Evolutionary conservation across 2,113 vertebrate species (phyloP), one percentile per base, ranked within the genome.

Genomic region (Clarias gariepinus): DNA sequence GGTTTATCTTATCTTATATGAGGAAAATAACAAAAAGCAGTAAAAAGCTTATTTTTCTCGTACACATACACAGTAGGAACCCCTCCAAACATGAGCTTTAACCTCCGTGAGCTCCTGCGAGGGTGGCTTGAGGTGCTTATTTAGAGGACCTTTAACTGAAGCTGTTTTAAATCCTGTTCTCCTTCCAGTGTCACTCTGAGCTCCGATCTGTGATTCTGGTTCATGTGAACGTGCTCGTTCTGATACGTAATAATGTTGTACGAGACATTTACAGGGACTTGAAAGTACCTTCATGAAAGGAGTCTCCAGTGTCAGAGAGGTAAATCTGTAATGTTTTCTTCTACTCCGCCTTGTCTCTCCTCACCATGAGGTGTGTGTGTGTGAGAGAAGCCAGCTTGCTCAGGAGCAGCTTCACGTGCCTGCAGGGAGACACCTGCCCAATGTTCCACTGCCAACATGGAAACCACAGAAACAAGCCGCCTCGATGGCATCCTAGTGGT

Each of bases 401-500:
- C 78, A 13, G 66, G 61, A 76, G 61, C 25, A 61, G 83, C 36
- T 66, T 53, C 36, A 57, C 36, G 19, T 18, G 74, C 84, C 89
- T 53, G 41, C 71, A 58, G 76, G 47, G 84, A 84, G 74, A 86
- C 80, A 87, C 86, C 86, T 86, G 84, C 77, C 85, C n/a, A 16
- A 53, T 60, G 81, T 57, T 61, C 73, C 0, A 13, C 36, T 82
- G 88, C 82, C 77, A 85, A 68, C 60, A 64, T 60, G 82, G 28
- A 33, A 16, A 16, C 66, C 1, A 13, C 6, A 47, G 19, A 71
- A 52, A 10, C 36, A 2, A 36, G 28, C 28, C 30, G 28, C 28
- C 28, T 68, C 13, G 15, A 68, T 68, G 28, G 6, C 18, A 18
- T 36, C 68, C 5, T 7, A 3, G 30, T 19, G 30, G 7, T 69